Evolutionary conservation across 2,113 vertebrate genomes (phyloP).

Genomic region (Vanacampus margaritifer): DNA sequence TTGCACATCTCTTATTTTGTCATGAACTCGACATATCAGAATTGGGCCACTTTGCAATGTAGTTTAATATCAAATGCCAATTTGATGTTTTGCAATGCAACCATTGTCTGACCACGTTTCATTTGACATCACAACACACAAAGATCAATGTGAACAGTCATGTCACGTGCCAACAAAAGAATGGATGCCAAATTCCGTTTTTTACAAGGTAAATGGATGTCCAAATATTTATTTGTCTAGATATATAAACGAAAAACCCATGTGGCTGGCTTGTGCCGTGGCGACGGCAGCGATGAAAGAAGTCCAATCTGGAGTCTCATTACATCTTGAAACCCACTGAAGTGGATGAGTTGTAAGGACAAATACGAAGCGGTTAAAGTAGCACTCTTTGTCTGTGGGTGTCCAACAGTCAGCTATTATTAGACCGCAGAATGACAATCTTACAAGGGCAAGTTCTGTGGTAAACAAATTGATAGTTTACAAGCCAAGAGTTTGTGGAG

Average conservation of each 20-base stretch:
- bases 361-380: background rate
- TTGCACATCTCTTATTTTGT: background rate
- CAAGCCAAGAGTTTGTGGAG: background rate
- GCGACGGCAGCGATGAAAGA: background rate
- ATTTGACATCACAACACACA: background rate
- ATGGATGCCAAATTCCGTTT: too few species aligned
- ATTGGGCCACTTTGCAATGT: too few species aligned
- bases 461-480: background rate
- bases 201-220: background rate
- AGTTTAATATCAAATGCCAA: background rate
- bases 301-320: background rate
- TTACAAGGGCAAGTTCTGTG: background rate
- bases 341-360: slow-evolving; percentile 3
- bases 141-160: background rate
- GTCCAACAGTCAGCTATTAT: background rate
- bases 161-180: too few species aligned
- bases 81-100: too few species aligned
- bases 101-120: background rate
- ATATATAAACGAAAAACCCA: background rate
- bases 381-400: background rate
- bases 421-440: background rate
- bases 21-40: background rate
- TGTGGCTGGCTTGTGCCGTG: background rate
- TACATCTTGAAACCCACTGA: background rate
- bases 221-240: background rate